Percentiles rank a stretch among this genome's conserved stretches.
Evolutionary conservation across 2,113 vertebrate genomes (phyloP).

Genomic region (Turnix velox): DNA sequence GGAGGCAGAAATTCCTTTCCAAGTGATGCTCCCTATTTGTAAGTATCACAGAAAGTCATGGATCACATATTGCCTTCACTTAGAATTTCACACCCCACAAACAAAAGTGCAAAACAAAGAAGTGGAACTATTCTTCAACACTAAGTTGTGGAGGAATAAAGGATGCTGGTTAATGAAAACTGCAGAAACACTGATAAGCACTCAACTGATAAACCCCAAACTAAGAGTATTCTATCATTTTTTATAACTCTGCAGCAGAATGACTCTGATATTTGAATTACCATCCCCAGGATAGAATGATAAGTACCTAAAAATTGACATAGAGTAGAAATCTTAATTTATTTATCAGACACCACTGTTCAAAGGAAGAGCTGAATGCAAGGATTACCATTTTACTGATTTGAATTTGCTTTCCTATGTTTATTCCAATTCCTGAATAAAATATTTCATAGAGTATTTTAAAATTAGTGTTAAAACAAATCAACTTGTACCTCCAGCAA

Average conservation of each 20-base stretch:
- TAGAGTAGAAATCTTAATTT: neutral
- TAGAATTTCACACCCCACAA: neutral
- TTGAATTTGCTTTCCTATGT: neutral
- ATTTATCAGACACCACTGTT: neutral
- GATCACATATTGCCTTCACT: neutral
- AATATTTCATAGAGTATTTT: neutral
- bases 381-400: neutral
- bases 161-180: neutral
- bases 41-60: neutral
- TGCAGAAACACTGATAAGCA: neutral
- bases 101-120: neutral
- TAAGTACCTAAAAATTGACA: neutral
- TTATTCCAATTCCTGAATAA: neutral
- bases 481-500: slow-evolving; percentile 87
- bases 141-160: neutral
- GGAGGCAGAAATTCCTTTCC: neutral
- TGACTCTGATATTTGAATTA: neutral
- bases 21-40: neutral
- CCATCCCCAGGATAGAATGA: neutral
- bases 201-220: neutral
- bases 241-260: neutral
- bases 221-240: neutral
- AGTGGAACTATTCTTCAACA: neutral
- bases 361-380: neutral
- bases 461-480: slow-evolving; percentile 43